Evolutionary conservation across 2,113 vertebrate genomes (phyloP), one percentile per base, ranked within the genome.

Genomic region (Planiliza haematocheilus): DNA sequence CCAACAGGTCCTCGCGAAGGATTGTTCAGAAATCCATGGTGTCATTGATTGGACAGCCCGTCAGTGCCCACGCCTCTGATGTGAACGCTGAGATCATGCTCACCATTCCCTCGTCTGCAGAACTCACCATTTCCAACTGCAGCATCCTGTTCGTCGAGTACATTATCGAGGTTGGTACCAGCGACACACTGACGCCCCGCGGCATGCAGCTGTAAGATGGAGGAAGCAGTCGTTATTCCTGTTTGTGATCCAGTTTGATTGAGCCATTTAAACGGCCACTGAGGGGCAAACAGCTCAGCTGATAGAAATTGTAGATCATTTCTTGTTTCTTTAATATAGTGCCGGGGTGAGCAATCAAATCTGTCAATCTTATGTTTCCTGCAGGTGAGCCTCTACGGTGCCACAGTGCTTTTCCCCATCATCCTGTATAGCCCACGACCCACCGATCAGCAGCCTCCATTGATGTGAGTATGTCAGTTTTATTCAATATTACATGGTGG

Each of bases 111-210:
- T 1, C 17, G 2, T 11, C 38, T 4, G 41, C 66, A 1, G 0
- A 63, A 1, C 13, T 38, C 58, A 65, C 73, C 70, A 79, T 91
- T 74, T 68, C 85, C 1, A 90, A 93, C 77, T 92, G 89, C 84
- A 62, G 41, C 65, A 66, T 91, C 74, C 9, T 91, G 4, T 49
- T 52, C 0, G 60, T 89, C 1, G 24, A 79, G 0, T 87, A 90
- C 72, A 1, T 46, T 0, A 42, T 91, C 39, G 46, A 84, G 89
- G 88, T 91, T 67, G 30, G 86, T 84, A 46, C 21, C 8, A 55
- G 12, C 1, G 8, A 21, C 42, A 34, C 48, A 24, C 46, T 9
- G 42, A 7, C n/a, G 7, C 16, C 20, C 10, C 20, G 37, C n/a
- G 20, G 8, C 1, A 20, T 10, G 8, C 20, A 21, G 11, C 24